Evolutionary conservation across 2,113 vertebrate species (phyloP).

Genomic region (Crotalus tigris): DNA sequence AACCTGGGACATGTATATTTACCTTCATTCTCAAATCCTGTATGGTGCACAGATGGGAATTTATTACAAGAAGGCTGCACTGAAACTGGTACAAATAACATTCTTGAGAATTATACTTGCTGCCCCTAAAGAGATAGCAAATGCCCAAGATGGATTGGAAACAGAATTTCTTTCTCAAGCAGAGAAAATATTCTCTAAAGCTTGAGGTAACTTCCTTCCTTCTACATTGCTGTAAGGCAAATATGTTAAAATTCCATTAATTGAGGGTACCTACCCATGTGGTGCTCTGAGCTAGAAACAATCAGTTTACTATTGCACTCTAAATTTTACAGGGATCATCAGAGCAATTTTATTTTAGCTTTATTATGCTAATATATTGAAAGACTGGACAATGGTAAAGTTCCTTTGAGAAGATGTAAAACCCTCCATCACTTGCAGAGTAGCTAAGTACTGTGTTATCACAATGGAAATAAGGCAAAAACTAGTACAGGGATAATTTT

Average conservation of each 20-base stretch:
- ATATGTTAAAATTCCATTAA: neutral
- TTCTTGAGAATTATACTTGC: neutral
- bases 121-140: neutral
- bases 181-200: neutral
- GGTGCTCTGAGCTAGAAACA: neutral
- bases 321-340: neutral
- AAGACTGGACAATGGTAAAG: neutral
- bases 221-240: neutral
- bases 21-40: neutral
- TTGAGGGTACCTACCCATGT: neutral
- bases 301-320: neutral
- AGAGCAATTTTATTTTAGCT: neutral
- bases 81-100: neutral
- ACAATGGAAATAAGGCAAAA: neutral
- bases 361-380: neutral
- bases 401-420: neutral
- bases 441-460: neutral
- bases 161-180: neutral
- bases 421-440: neutral
- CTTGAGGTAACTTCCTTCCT: neutral
- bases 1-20: neutral
- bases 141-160: neutral
- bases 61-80: neutral
- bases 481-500: neutral
- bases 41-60: neutral